A percentile compares a stretch with the other conserved stretches of the same genome.
Evolutionary conservation across 1,140 invertebrate species (phyloP).

Genomic region (Lasaia peninsularis): DNA sequence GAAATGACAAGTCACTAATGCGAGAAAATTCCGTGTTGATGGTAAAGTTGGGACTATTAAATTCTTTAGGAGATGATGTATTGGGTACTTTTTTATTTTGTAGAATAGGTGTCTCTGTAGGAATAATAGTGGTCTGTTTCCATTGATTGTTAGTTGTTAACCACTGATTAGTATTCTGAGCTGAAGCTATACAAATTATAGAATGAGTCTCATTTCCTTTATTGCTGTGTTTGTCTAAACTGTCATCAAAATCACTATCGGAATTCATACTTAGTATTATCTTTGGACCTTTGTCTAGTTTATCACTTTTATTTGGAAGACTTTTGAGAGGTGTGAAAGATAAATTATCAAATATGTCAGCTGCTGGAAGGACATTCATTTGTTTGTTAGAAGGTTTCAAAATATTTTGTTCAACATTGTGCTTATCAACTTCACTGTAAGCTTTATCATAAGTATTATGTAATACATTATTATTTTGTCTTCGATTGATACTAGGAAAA

Average conservation of each 20-base stretch:
- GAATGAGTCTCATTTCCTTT: slow-evolving; percentile 64
- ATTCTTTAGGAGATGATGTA: slow-evolving; percentile 66
- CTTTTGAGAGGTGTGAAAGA: slow-evolving; percentile 61
- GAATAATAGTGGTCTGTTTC: slow-evolving; percentile 31
- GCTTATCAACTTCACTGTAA: slow-evolving; percentile 28
- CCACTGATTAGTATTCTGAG: slow-evolving; percentile 51
- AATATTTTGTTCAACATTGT: slow-evolving; percentile 36
- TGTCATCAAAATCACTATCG: slow-evolving; percentile 58
- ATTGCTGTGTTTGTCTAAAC: slow-evolving; percentile 47
- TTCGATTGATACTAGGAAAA: slow-evolving; percentile 49
- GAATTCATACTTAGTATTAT: slow-evolving; percentile 59
- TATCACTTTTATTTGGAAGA: slow-evolving; percentile 40
- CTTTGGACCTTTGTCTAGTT: slow-evolving; percentile 54
- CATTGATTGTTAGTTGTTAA: slow-evolving; percentile 39
- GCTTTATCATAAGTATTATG: slow-evolving; percentile 58
- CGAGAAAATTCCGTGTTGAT: slow-evolving; percentile 67
- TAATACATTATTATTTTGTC: slow-evolving; percentile 33
- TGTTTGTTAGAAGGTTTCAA: slow-evolving; percentile 62
- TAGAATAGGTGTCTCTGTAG: slow-evolving; percentile 40
- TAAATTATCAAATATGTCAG: slow-evolving; percentile 63
- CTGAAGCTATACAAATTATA: slow-evolving; percentile 48
- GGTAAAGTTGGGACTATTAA: slow-evolving; percentile 66
- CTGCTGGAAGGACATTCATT: slow-evolving; percentile 30
- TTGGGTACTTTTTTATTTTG: slow-evolving; percentile 58
- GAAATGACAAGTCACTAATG: slow-evolving; percentile 67